Evolutionary conservation across 2,113 vertebrate genomes (phyloP).

Genomic region (Candoia aspera): DNA sequence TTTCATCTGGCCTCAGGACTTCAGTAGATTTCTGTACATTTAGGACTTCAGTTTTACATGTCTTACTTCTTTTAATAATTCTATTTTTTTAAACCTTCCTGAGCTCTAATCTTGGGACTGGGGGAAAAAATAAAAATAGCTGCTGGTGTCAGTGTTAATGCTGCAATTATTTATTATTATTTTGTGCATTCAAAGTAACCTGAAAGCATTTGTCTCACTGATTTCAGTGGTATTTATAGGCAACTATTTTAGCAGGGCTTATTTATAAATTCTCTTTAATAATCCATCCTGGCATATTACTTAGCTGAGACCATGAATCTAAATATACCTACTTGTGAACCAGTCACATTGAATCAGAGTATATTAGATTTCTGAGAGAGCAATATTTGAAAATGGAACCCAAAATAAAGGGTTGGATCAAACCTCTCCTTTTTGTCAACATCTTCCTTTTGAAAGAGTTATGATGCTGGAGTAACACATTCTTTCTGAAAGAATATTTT

Average conservation of each 20-base stretch:
- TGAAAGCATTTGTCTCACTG: constrained; percentile 5
- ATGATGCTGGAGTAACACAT: constrained; percentile 38
- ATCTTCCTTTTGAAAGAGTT: constrained; percentile 39
- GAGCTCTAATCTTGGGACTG: constrained; percentile 46
- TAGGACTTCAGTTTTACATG: constrained; percentile 43
- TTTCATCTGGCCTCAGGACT: background rate
- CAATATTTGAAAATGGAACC: constrained; percentile 6
- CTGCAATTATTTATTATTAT: constrained; percentile 52
- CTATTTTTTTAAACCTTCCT: constrained; percentile 38
- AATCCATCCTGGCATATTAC: constrained; percentile 40
- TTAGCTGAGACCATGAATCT: constrained; percentile 28
- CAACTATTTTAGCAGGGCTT: background rate
- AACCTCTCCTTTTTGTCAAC: constrained; percentile 46
- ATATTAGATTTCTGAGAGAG: constrained; percentile 14
- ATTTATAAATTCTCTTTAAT: background rate
- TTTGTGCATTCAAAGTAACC: constrained; percentile 25
- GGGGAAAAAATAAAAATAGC: constrained; percentile 52
- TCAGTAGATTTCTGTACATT: background rate
- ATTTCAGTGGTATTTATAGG: background rate
- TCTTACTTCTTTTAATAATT: constrained; percentile 33
- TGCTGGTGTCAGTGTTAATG: constrained; percentile 66
- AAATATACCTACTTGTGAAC: background rate
- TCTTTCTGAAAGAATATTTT: constrained; percentile 45
- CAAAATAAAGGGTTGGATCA: background rate
- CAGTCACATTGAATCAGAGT: background rate